phyloP scores from a whole-genome alignment of 2,797 vertebrate genomes.

The Lepilemur ruficaudatus region DNA sequence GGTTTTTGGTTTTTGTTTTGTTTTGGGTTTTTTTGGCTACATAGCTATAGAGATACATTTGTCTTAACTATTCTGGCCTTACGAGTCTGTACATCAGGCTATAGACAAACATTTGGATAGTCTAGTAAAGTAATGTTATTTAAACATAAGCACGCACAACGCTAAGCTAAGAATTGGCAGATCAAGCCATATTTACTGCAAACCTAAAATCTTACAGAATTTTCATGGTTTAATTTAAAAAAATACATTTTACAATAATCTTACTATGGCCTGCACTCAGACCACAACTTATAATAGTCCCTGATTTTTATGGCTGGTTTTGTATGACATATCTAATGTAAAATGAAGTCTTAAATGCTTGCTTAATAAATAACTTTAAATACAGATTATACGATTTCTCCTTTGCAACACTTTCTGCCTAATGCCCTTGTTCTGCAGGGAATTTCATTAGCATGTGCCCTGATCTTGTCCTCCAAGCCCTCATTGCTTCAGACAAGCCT shows the following conservation, averaged over 20 bases:
- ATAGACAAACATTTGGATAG: background rate
- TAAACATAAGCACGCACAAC: background rate
- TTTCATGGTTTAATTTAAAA: constrained; percentile 37
- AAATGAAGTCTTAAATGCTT: constrained; percentile 51
- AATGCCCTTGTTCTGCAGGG: constrained; percentile 79
- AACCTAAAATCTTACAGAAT: background rate
- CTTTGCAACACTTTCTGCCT: constrained; percentile 67
- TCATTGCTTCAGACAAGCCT: constrained; percentile 82
- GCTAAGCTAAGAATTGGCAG: background rate
- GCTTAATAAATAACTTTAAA: constrained; percentile 77
- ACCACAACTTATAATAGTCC: background rate
- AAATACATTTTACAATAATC: background rate
- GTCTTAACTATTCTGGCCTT: background rate
- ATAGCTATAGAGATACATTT: background rate
- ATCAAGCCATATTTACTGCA: background rate
- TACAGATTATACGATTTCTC: constrained; percentile 69
- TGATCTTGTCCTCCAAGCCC: constrained; percentile 81
- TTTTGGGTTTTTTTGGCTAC: background rate
- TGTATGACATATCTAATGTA: background rate
- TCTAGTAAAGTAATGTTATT: background rate
- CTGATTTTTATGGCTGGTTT: constrained; percentile 46
- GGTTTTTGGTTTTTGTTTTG: background rate
- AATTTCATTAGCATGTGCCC: constrained; percentile 81
- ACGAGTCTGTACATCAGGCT: background rate
- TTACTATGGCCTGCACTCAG: background rate